Evolutionary conservation across 2,113 vertebrate species (phyloP).

Genomic region (Solea solea): DNA sequence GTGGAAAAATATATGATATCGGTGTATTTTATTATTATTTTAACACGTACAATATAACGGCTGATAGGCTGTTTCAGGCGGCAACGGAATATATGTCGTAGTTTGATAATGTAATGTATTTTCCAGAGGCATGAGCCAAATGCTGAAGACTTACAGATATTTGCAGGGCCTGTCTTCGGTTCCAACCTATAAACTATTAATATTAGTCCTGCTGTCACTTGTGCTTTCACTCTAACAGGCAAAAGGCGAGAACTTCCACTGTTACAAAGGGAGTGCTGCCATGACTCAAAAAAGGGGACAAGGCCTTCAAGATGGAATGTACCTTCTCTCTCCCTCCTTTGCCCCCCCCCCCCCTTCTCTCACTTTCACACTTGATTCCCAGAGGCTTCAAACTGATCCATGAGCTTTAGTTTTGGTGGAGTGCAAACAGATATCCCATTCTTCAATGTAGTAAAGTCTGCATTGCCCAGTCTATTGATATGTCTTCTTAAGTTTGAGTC

Average conservation of each 20-base stretch:
- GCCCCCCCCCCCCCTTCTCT: constrained; percentile 34
- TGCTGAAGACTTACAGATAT: constrained; percentile 45
- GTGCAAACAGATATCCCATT: constrained; percentile 55
- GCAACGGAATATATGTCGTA: constrained; percentile 5
- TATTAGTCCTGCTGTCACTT: constrained; percentile 43
- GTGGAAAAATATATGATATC: neutral
- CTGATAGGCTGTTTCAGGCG: constrained; percentile 6
- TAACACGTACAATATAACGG: constrained; percentile 16
- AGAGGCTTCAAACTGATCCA: constrained; percentile 66
- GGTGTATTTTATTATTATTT: constrained; percentile 24
- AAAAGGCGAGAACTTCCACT: constrained; percentile 32
- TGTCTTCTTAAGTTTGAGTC: constrained; percentile 51
- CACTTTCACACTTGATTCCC: constrained; percentile 69
- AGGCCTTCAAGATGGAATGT: constrained; percentile 52
- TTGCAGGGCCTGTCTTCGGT: constrained; percentile 23
- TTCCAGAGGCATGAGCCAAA: constrained; percentile 23
- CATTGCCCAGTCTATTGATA: constrained; percentile 52
- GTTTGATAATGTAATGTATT: too few species aligned
- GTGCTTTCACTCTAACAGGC: constrained; percentile 24
- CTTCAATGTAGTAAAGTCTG: constrained; percentile 44
- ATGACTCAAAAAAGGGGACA: constrained; percentile 52
- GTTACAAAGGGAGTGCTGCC: constrained; percentile 65
- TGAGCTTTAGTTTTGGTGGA: constrained; percentile 62
- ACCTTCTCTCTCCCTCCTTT: constrained; percentile 23
- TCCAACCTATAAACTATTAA: constrained; percentile 33